Evolutionary conservation across 2,113 vertebrate species (phyloP).

Genomic region (Myotis brandtii): DNA sequence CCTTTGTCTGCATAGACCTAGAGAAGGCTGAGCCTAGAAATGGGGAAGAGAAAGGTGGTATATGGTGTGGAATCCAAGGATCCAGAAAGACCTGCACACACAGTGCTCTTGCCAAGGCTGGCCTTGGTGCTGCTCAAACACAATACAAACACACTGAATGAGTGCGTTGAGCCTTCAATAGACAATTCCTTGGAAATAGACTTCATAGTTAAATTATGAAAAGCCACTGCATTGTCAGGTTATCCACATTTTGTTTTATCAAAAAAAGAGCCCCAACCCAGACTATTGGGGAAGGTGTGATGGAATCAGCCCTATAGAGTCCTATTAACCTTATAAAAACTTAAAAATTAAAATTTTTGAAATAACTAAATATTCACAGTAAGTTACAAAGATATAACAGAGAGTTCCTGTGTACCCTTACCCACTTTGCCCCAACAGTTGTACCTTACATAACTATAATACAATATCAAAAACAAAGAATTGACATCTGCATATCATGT

Average conservation of each 20-base stretch:
- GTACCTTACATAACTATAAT: background rate
- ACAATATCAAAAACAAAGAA: slow-evolving; percentile 58
- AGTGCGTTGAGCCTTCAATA: background rate
- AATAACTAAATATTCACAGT: slow-evolving; percentile 44
- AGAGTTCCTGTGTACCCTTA: background rate
- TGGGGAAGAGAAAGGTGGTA: background rate
- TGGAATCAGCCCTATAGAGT: background rate
- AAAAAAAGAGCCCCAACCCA: background rate
- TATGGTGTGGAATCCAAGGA: background rate
- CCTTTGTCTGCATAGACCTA: background rate
- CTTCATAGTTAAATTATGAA: background rate
- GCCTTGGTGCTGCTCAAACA: background rate
- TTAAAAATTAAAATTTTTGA: background rate
- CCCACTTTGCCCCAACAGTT: background rate
- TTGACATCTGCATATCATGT: background rate
- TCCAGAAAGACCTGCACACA: background rate
- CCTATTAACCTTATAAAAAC: slow-evolving; percentile 3
- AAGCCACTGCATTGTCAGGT: background rate
- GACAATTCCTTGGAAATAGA: background rate
- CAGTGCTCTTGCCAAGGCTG: background rate
- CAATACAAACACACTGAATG: background rate
- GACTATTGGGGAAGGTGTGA: background rate
- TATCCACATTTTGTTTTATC: background rate
- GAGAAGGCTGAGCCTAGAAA: background rate
- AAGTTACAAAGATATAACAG: slow-evolving; percentile 13